A percentile compares a stretch with the other conserved stretches of the same genome.
Conservation (phyloP, 1,140 invertebrate genomes). For the Euura lappo region DNA sequence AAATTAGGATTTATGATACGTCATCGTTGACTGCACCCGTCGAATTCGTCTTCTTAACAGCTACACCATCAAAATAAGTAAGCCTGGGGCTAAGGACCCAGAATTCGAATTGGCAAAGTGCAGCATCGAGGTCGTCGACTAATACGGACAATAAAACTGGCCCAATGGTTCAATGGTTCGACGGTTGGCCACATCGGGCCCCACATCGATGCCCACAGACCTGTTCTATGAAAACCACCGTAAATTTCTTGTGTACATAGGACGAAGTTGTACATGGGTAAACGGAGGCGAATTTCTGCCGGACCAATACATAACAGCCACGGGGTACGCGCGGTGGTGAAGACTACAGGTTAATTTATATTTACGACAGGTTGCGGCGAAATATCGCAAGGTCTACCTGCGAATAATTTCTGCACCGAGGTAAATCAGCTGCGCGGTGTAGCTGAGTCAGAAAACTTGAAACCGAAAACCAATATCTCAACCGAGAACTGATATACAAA, state of each 20-base stretch:
- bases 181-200: constrained; percentile 16
- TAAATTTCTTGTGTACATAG: constrained; percentile 32
- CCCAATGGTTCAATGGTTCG: constrained; percentile 2
- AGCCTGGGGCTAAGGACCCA: background rate
- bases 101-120: constrained; percentile 36
- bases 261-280: background rate
- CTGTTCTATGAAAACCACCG: constrained; percentile 30
- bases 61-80: no score
- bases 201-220: constrained; percentile 27
- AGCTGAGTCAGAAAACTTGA: background rate
- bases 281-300: background rate
- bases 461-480: background rate
- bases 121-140: constrained; percentile 22
- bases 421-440: background rate
- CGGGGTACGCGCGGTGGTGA: background rate
- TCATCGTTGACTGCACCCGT: background rate
- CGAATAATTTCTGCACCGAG: background rate
- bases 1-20: no score
- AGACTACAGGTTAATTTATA: background rate
- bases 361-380: background rate
- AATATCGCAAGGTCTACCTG: background rate
- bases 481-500: background rate
- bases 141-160: constrained; percentile 10
- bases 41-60: background rate
- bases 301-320: background rate